Conservation (phyloP, 2,888 invertebrate species). For the Mythimna vitellina region DNA sequence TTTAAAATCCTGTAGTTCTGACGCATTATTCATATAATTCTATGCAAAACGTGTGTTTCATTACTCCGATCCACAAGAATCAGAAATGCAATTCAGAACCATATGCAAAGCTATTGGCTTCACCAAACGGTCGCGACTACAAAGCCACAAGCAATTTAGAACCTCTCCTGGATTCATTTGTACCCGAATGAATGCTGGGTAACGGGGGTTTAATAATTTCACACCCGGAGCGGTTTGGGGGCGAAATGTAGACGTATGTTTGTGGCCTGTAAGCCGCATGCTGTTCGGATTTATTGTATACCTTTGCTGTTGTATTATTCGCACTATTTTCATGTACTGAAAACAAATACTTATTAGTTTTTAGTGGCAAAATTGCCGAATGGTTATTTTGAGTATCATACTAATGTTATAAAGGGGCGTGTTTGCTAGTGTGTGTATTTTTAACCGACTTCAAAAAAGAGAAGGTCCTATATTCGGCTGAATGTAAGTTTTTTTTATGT, state of each 20-base stretch:
- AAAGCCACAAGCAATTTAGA: slow-evolving; percentile 48
- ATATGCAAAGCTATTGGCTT: slow-evolving; percentile 20
- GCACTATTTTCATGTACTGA: not conserved
- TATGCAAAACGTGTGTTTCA: not conserved
- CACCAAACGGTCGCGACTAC: slow-evolving; percentile 11
- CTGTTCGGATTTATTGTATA: slow-evolving; percentile 5
- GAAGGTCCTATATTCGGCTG: too few relatives aligned
- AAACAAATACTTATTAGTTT: not conserved
- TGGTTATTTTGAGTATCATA: not conserved
- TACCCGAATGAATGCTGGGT: slow-evolving; percentile 19
- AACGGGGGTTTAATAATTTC: slow-evolving; percentile 47
- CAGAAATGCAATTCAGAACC: slow-evolving; percentile 14
- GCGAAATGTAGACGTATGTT: slow-evolving; percentile 31
- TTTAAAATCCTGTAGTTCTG: not conserved
- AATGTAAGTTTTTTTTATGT: too few relatives aligned
- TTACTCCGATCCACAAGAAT: slow-evolving; percentile 2
- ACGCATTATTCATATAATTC: not conserved
- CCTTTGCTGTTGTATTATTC: slow-evolving; percentile 2
- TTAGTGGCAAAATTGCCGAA: not conserved
- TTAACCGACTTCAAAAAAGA: too few relatives aligned
- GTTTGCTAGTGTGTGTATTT: too few relatives aligned
- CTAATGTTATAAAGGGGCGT: too few relatives aligned
- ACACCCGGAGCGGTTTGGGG: slow-evolving; percentile 5
- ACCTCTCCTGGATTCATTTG: slow-evolving; percentile 37
- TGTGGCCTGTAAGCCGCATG: slow-evolving; percentile 16